phyloP scores from a whole-genome alignment of 2,888 invertebrate species.

The Pachliopta kotzebuea region DNA sequence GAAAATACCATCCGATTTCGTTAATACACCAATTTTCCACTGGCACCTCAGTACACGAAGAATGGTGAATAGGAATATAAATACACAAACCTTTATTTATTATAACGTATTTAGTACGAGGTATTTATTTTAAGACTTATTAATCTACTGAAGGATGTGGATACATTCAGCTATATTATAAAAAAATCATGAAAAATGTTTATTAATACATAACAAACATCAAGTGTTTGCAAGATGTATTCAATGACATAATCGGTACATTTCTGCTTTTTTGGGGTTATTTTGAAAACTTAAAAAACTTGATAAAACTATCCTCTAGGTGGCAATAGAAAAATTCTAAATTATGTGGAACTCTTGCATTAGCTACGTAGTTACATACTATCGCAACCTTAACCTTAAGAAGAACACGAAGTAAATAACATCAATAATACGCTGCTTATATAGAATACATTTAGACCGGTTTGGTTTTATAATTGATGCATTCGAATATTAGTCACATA shows the following conservation, averaged over 20 bases:
- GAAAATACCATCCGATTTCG: too few species aligned
- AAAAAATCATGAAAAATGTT: too few species aligned
- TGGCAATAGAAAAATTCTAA: not conserved
- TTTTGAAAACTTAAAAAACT: too few species aligned
- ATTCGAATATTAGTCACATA: not conserved
- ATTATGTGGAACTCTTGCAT: not conserved
- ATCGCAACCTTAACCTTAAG: slow-evolving; percentile 4
- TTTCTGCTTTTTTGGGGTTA: too few species aligned
- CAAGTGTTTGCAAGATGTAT: too few species aligned
- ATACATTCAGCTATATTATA: not conserved
- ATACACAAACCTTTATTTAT: too few species aligned
- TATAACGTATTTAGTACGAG: too few species aligned
- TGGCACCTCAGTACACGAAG: too few species aligned
- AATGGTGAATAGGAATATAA: too few species aligned
- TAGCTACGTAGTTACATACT: not conserved
- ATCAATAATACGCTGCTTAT: not conserved
- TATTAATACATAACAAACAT: too few species aligned
- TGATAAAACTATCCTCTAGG: not conserved
- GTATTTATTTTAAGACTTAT: too few species aligned
- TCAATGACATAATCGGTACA: too few species aligned
- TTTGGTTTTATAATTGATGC: slow-evolving; percentile 5
- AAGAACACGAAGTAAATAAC: not conserved
- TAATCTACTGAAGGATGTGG: not conserved
- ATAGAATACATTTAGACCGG: not conserved
- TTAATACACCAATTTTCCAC: not conserved